These are phyloP conservation scores for Greenwoodochromis staneri DNA, from an alignment of 2,113 vertebrate species.

Conservation along the genomic window DNA sequence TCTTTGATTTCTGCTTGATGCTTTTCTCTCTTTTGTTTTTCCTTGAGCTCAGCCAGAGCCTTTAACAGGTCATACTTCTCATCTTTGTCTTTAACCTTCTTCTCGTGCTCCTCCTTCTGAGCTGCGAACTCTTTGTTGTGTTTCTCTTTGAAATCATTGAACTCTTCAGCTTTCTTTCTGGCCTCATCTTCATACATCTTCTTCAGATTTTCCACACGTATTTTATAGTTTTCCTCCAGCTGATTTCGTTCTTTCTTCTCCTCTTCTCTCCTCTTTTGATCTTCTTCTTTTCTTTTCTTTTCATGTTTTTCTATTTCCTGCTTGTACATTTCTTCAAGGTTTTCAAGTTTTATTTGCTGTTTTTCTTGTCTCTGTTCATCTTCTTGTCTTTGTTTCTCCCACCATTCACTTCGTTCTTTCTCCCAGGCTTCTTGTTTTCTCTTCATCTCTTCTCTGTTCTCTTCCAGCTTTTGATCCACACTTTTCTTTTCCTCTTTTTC, in stretches of 20 bases:
- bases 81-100: rapidly evolving
- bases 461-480: too few species aligned
- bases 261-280: too few species aligned
- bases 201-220: rapidly evolving
- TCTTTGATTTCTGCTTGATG: not conserved
- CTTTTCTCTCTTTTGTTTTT: not conserved
- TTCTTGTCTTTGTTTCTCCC: too few species aligned
- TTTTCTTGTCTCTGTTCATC: too few species aligned
- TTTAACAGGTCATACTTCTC: not conserved
- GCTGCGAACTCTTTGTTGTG: rapidly evolving
- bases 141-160: rapidly evolving
- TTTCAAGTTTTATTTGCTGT: too few species aligned
- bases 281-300: too few species aligned
- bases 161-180: rapidly evolving
- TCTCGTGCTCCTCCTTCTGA: rapidly evolving
- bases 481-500: too few species aligned
- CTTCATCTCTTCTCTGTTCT: too few species aligned
- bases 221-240: not conserved
- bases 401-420: too few species aligned
- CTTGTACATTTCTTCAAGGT: too few species aligned
- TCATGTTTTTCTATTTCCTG: too few species aligned
- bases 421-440: too few species aligned
- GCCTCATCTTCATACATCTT: rapidly evolving
- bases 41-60: rapidly evolving
- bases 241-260: not conserved